Evolutionary conservation across 2,888 invertebrate species (phyloP).

Genomic region (Schrankia costaestrigalis): DNA sequence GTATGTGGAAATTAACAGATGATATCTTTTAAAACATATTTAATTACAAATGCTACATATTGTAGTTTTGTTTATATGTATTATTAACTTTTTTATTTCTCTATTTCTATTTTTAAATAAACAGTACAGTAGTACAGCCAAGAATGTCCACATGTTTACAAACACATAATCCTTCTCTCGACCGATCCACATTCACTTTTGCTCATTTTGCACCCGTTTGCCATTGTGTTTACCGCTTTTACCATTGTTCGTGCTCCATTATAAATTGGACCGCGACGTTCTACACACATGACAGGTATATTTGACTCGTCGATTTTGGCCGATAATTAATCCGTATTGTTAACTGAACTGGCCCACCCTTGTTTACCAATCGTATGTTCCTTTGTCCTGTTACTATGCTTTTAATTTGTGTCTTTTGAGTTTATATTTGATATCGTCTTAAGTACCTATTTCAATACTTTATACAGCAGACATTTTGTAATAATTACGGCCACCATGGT

Average conservation of each 20-base stretch:
- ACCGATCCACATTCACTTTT: slow-evolving; percentile 42
- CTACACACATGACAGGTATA: slow-evolving; percentile 77
- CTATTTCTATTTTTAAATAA: too few relatives aligned
- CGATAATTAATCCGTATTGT: slow-evolving; percentile 80
- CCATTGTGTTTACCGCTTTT: slow-evolving; percentile 77
- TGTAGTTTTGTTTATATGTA: too few relatives aligned
- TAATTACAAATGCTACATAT: too few relatives aligned
- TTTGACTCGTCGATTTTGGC: slow-evolving; percentile 77
- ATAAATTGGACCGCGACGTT: slow-evolving; percentile 75
- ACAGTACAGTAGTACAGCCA: too few relatives aligned
- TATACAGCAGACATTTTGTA: too few relatives aligned
- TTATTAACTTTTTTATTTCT: too few relatives aligned
- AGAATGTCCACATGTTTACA: slow-evolving; percentile 24
- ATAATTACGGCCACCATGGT: too few relatives aligned
- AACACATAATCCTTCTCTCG: slow-evolving; percentile 24
- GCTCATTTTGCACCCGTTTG: slow-evolving; percentile 69
- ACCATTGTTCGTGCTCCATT: slow-evolving; percentile 75
- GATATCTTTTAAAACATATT: too few relatives aligned
- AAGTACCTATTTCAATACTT: too few relatives aligned
- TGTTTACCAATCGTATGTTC: slow-evolving; percentile 54
- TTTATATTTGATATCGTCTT: slow-evolving; percentile 27
- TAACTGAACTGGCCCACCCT: slow-evolving; percentile 74
- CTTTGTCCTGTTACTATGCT: slow-evolving; percentile 46
- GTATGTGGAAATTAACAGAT: too few relatives aligned
- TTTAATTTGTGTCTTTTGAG: slow-evolving; percentile 46